Evolutionary conservation across 2,888 invertebrate genomes (phyloP), one percentile per base, ranked within the genome.

Genomic region (Campoletis raptor): DNA sequence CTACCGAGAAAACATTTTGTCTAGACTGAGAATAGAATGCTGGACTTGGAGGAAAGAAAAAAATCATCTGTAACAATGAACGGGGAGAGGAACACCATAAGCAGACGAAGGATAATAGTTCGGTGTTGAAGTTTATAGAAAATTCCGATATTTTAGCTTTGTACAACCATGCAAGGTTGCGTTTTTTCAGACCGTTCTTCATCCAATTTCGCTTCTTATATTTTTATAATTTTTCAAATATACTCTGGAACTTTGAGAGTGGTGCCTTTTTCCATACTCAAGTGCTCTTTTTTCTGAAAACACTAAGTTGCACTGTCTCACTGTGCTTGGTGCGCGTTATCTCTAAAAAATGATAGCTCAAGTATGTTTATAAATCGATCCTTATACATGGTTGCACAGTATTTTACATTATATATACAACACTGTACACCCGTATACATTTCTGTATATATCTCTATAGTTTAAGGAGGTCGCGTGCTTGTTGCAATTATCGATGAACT

Each of bases 401-500:
- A 37, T 74, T 74, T 40, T 72, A 10, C 12, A 57, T 7, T 36
- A n/a, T 66, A n/a, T 66, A 24, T 52, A 74, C 30, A 48, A 21
- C 54, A 45, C 21, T 37, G 54, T 12, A 15, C 52, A 48, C 54
- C 40, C 52, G 40, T 69, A 40, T 64, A 24, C 40, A 37, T 42
- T 15, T n/a, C 42, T 61, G 30, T 30, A n/a, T 24, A 52, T 40
- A 64, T 24, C 15, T 45, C 52, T 70, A 40, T 37, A 76, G 64
- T 36, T 30, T 37, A 12, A 42, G 77, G 85, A 61, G 76, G 82
- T 89, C 86, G 89, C 89, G 89, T 89, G 89, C 79, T 70, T 69
- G 15, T 69, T 48, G 86, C 88, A 88, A 89, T 89, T 89, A 89
- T 89, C 86, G 85, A 88, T 88, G 88, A 89, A 82, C 86, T 70